Evolutionary conservation across 2,888 invertebrate species (phyloP), one percentile per base, ranked within the genome.

Genomic region (Mactromeris polynyma): DNA sequence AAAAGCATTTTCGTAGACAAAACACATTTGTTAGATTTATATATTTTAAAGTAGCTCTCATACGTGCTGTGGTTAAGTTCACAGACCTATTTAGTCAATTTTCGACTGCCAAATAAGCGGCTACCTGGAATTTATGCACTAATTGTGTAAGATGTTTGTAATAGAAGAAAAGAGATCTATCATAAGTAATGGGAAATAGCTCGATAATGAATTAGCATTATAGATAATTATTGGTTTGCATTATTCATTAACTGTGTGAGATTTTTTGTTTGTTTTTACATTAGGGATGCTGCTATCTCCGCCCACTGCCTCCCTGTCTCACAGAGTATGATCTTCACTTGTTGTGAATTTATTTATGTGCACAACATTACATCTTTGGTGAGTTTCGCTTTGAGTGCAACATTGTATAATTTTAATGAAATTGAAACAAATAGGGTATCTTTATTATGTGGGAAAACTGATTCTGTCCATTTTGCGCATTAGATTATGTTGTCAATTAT

Each of bases 1-100:
- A 90, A 90, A 90, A 89, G 87, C 80, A 85, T 89, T 87, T 83
- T 87, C 83, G 77, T 81, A 77, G 87, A 91, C 87, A 87, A 87
- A 78, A 88, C 64, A 54, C 89, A 91, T 89, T 88, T 42, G 38
- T 69, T 36, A 85, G 82, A 86, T 83, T 85, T 85, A 90, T 90
- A 58, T 81, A 54, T 89, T 89, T 90, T 89, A 85, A 85, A 90
- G 89, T 85, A 90, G 73, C 79, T 84, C 73, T 73, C 26, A 14
- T 73, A 11, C 26, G 58, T 26, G 33, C 73, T 81, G 54, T 58
- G n/a, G 42, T 81, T 14, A 19, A 51, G 14, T 36, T 73, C 73
- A 33, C 19, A 33, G 33, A 73, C 11, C 36, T 36, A 73, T 73
- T 73, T 17, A 73, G 73, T 36, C 36, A 73, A 73, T 73, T 36